Conservation (phyloP, 2,113 vertebrate species). For the Gambusia holbrooki region DNA sequence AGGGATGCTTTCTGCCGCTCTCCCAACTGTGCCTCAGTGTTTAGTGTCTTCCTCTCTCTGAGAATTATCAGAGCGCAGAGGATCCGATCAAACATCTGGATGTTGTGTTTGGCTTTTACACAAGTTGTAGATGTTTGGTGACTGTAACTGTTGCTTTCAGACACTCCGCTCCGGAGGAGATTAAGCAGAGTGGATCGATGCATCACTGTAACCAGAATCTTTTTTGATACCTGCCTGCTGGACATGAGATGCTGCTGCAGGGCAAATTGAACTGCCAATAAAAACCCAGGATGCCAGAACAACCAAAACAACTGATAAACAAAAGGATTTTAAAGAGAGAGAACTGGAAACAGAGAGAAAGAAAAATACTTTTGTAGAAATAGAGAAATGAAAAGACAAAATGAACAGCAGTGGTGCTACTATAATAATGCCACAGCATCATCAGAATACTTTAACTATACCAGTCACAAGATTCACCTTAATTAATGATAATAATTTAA, state of each 20-base stretch:
- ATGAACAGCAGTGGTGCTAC: no score
- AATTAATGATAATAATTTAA: neutral
- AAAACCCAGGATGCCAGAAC: constrained; percentile 23
- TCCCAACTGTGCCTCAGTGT: constrained; percentile 15
- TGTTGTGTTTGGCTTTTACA: constrained; percentile 21
- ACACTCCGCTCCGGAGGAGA: constrained; percentile 31
- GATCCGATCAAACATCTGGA: constrained; percentile 15
- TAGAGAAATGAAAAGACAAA: neutral
- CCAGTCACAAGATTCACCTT: neutral
- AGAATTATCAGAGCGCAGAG: constrained; percentile 46
- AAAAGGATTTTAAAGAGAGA: neutral
- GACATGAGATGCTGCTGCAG: constrained; percentile 26
- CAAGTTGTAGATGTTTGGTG: constrained; percentile 15
- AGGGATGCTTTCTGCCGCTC: constrained; percentile 5
- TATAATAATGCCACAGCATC: neutral
- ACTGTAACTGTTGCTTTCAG: constrained; percentile 64
- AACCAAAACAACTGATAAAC: constrained; percentile 18
- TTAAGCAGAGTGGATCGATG: constrained; percentile 62
- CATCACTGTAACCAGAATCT: constrained; percentile 60
- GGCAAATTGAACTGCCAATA: constrained; percentile 45
- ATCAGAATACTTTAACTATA: neutral
- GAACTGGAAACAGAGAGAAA: neutral
- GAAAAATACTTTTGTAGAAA: neutral
- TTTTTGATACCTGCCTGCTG: constrained; percentile 45
- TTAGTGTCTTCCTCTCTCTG: neutral